Percentiles rank a stretch among this genome's conserved stretches.
Conservation (phyloP, 2,888 invertebrate genomes). For the Pegoplata infirma region DNA sequence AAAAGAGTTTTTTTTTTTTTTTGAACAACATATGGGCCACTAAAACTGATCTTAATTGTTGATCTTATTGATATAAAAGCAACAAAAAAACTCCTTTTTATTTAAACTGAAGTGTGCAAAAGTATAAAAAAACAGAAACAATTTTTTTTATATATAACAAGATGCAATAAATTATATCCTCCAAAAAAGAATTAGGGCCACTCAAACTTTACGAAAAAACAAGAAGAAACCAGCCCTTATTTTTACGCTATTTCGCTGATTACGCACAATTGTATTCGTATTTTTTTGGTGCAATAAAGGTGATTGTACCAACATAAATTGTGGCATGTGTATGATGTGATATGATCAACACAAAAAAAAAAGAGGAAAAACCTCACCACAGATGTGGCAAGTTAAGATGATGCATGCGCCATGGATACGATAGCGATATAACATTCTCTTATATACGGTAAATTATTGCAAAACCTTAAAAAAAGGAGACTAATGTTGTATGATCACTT, state of each 20-base stretch:
- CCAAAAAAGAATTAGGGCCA: slow-evolving; percentile 18
- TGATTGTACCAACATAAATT: slow-evolving; percentile 30
- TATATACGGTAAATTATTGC: slow-evolving; percentile 49
- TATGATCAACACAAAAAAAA: slow-evolving; percentile 39
- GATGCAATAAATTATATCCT: slow-evolving; percentile 64
- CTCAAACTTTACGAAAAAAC: background rate
- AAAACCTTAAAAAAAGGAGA: slow-evolving; percentile 27
- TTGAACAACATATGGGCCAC: slow-evolving; percentile 51
- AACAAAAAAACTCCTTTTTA: slow-evolving; percentile 37
- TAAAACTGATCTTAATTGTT: slow-evolving; percentile 70
- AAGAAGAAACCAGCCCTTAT: slow-evolving; percentile 62
- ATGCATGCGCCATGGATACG: slow-evolving; percentile 34
- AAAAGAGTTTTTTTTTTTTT: slow-evolving; percentile 5
- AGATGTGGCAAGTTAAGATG: slow-evolving; percentile 69
- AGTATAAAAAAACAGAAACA: slow-evolving; percentile 6
- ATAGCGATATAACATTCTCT: slow-evolving; percentile 14
- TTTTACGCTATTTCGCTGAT: slow-evolving; percentile 65
- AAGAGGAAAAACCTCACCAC: slow-evolving; percentile 59
- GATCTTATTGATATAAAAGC: slow-evolving; percentile 60
- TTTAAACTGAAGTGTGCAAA: slow-evolving; percentile 43
- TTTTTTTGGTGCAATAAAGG: slow-evolving; percentile 13
- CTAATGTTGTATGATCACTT: slow-evolving; percentile 42
- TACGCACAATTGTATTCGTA: slow-evolving; percentile 64
- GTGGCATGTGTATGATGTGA: slow-evolving; percentile 59
- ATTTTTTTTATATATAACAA: no score